Conservation (phyloP, 2,888 invertebrate genomes). For the Rhagophthalmus giganteus region DNA sequence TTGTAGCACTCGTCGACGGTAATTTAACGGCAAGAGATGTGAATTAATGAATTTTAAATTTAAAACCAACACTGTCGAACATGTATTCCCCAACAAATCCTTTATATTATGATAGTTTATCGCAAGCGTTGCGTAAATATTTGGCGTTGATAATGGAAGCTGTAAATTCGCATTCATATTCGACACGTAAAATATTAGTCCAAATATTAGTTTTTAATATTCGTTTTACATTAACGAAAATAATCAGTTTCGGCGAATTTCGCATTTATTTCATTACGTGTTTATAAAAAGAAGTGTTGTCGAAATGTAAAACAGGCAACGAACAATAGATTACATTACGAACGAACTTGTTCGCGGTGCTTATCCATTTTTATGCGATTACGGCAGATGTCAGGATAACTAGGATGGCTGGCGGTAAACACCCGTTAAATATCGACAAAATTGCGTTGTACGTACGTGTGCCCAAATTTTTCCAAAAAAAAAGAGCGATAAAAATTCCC, state of each 20-base stretch:
- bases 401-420: constrained; percentile 26
- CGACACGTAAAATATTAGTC: constrained; percentile 10
- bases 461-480: not conserved
- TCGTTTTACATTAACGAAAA: constrained; percentile 9
- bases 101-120: too few relatives aligned
- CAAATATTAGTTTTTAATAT: constrained; percentile 25
- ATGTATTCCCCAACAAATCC: too few relatives aligned
- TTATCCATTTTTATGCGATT: constrained; percentile 29
- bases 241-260: constrained; percentile 2
- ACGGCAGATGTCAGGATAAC: constrained; percentile 25
- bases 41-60: too few relatives aligned
- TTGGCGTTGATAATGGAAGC: constrained; percentile 6
- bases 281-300: too few relatives aligned
- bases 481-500: constrained; percentile 27
- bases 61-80: too few relatives aligned
- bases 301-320: not conserved
- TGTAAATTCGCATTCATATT: constrained; percentile 7
- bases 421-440: constrained; percentile 28
- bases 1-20: too few relatives aligned
- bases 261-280: constrained; percentile 1
- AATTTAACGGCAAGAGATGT: too few relatives aligned
- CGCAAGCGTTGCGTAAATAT: too few relatives aligned
- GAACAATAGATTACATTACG: constrained; percentile 14
- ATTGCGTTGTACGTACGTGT: too few relatives aligned
- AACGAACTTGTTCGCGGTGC: constrained; percentile 21